Conservation (phyloP, 2,113 vertebrate genomes). For the Semicossyphus pulcher region DNA sequence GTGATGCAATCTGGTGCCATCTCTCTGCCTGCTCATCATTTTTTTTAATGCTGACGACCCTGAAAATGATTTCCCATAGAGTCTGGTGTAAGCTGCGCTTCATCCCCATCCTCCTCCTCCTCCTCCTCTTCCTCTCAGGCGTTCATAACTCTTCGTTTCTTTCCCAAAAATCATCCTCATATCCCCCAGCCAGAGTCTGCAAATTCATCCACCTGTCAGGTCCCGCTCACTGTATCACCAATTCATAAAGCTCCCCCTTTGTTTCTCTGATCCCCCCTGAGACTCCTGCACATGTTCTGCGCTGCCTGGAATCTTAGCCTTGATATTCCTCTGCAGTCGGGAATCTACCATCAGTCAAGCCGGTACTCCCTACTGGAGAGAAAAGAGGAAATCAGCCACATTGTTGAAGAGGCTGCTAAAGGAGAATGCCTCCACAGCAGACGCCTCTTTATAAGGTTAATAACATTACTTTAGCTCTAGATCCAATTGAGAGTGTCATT, state of each 20-base stretch:
- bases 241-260: background rate
- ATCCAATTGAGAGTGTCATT: constrained; percentile 1
- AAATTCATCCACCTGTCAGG: constrained; percentile 29
- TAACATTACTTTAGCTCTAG: background rate
- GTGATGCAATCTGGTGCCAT: background rate
- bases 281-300: constrained; percentile 22
- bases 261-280: constrained; percentile 17
- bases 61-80: background rate
- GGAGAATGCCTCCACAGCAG: constrained; percentile 37
- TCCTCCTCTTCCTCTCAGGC: background rate
- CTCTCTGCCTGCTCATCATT: background rate
- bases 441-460: constrained; percentile 5
- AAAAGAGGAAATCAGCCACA: background rate
- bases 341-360: constrained; percentile 14
- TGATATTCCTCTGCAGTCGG: constrained; percentile 29
- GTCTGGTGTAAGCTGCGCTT: constrained; percentile 18
- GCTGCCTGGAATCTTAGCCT: constrained; percentile 9
- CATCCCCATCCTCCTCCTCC: constrained; percentile 1
- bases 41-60: background rate
- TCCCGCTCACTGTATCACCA: background rate
- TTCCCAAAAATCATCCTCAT: background rate
- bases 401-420: constrained; percentile 10
- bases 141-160: background rate
- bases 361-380: background rate
- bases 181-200: constrained; percentile 13